Base-by-base conservation (phyloP, 2,797 vertebrate species). In the Arctocebus calabarensis region DNA sequence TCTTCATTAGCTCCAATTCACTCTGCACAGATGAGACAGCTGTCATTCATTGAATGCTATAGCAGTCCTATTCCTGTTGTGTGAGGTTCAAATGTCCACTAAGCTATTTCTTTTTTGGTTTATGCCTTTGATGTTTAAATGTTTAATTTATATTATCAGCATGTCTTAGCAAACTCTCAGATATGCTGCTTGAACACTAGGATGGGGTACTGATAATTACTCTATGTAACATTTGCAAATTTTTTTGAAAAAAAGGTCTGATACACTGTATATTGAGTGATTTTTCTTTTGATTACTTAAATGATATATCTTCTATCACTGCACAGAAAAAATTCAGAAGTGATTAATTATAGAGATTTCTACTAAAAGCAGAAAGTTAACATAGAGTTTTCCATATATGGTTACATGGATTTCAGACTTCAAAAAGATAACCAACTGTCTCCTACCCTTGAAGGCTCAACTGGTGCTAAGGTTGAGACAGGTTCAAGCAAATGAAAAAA, bases 1-100 rank as follows among this genome's bases (percentile, higher is more conserved):
- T 97, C 98, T 98, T 98, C 97, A 97, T 98, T 97, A 98, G 94
- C 0, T 13, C 94, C 98, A 95, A 98, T 97, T 97, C 97, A 96
- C 84, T 97, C 92, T 94, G 91, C 73, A 59, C 95, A 91, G 89
- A 92, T n/a, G 9, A 43, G 59, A 77, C 97, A 61, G 68, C 90
- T 97, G 95, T 86, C 73, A 61, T 83, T 97, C 95, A 74, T 16
- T 64, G 90, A 77, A 48, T 40, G 40, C 55, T 73, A 13, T n/a
- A 93, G 45, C 13, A 57, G 59, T 27, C 12, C 64, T 86, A 73
- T 27, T n/a, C n/a, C 77, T 75, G 13, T 27, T 81, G 85, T 74
- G n/a, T 32, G 29, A 10, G 29, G 16, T 23, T 88, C 85, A 86
- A 29, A 17, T 16, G 45, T 75, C 88, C 83, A 14, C 57, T 59